phyloP scores from a whole-genome alignment of 1,140 invertebrate genomes.

The Brachionus rotundiformis region DNA sequence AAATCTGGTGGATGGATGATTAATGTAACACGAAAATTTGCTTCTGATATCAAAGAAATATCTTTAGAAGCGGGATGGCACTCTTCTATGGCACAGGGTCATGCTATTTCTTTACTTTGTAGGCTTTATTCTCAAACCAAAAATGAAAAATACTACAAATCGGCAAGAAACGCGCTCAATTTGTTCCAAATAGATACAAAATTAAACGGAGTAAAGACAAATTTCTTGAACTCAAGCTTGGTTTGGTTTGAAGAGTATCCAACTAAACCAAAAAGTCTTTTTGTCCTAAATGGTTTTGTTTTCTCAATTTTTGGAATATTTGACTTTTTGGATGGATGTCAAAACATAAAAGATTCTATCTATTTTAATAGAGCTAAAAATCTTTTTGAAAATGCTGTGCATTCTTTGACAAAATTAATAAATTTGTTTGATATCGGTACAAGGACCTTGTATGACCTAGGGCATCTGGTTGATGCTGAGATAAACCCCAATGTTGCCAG shows the following conservation, averaged over 20 bases:
- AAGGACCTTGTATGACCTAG: constrained; percentile 91
- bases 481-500: constrained; percentile 80
- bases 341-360: neutral
- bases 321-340: constrained; percentile 70
- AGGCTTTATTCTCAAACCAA: constrained; percentile 82
- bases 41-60: constrained; percentile 71
- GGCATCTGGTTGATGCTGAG: constrained; percentile 81
- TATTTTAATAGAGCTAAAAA: constrained; percentile 56
- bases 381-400: constrained; percentile 82
- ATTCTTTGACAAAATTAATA: constrained; percentile 82
- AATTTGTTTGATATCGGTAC: constrained; percentile 91
- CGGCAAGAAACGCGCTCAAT: constrained; percentile 76
- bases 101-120: constrained; percentile 86
- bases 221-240: constrained; percentile 77
- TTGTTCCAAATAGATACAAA: constrained; percentile 75
- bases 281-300: constrained; percentile 97
- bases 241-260: constrained; percentile 97
- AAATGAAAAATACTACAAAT: constrained; percentile 74
- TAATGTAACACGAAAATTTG: constrained; percentile 75
- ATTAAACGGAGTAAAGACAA: constrained; percentile 77
- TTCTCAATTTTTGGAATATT: constrained; percentile 94
- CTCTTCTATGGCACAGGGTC: constrained; percentile 96
- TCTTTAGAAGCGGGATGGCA: constrained; percentile 85
- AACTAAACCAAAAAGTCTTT: constrained; percentile 80
- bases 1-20: constrained; percentile 77